phyloP scores from a whole-genome alignment of 2,888 invertebrate species.

The Falcaria lacertinaria region DNA sequence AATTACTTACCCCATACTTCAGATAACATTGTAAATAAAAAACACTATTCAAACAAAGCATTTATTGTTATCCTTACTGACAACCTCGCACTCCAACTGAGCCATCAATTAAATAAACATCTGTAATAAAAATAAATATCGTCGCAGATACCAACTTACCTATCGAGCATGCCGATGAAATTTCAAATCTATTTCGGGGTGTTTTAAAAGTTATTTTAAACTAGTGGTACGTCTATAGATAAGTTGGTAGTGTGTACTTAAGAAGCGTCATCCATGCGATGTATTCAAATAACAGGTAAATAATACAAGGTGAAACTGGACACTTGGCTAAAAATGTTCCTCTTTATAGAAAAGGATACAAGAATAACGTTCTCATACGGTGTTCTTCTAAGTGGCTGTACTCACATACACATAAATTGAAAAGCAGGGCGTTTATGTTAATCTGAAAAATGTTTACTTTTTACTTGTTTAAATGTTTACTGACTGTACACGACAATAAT shows the following conservation, averaged over 20 bases:
- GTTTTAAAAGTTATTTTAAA: background rate
- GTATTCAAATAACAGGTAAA: background rate
- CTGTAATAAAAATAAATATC: slow-evolving; percentile 62
- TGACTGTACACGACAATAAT: background rate
- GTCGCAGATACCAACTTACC: slow-evolving; percentile 13
- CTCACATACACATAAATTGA: no score
- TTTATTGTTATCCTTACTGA: slow-evolving; percentile 60
- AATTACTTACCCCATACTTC: no score
- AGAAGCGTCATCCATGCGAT: slow-evolving; percentile 9
- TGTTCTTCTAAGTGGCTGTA: no score
- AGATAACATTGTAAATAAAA: slow-evolving; percentile 23
- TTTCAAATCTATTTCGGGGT: background rate
- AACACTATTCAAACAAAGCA: slow-evolving; percentile 58
- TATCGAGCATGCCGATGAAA: background rate
- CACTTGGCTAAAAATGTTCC: no score
- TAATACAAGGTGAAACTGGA: no score
- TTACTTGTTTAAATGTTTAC: background rate
- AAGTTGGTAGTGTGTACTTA: background rate
- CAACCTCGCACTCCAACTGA: slow-evolving; percentile 55
- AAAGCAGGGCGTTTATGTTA: no score
- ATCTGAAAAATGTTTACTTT: no score
- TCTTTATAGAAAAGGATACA: no score
- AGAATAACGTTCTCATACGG: no score
- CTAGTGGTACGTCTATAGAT: background rate
- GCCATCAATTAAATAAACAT: slow-evolving; percentile 73